Conservation (phyloP, 1,140 invertebrate genomes). For the Babylonia areolata region DNA sequence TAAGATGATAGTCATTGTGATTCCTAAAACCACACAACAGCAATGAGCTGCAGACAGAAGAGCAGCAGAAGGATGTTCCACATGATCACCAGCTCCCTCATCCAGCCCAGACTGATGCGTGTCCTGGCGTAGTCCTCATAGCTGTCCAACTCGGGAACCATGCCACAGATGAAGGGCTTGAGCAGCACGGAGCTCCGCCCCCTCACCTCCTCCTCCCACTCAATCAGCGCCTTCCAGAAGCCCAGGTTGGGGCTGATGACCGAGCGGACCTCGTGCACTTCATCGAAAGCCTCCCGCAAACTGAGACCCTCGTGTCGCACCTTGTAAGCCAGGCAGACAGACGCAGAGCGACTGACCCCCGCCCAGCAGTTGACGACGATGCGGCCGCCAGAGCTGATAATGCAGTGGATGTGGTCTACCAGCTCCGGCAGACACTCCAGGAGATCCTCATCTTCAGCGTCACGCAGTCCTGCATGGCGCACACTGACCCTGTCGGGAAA, state of each 20-base stretch:
- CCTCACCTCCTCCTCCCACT: conserved; percentile 83
- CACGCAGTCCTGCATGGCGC: conserved; percentile 80
- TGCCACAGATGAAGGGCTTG: conserved; percentile 57
- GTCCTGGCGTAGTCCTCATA: conserved; percentile 47
- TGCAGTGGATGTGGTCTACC: conserved; percentile 55
- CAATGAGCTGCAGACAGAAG: not conserved
- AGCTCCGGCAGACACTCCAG: conserved; percentile 82
- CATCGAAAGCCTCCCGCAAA: conserved; percentile 86
- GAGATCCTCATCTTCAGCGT: conserved; percentile 83
- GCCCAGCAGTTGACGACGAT: conserved; percentile 92
- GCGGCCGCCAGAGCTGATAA: conserved; percentile 78
- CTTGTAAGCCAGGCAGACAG: conserved; percentile 89
- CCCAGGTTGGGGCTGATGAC: conserved; percentile 91
- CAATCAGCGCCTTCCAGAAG: conserved; percentile 89
- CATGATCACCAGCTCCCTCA: conserved; percentile 42
- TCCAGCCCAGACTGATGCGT: conserved; percentile 48
- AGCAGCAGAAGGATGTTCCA: conserved; percentile 44
- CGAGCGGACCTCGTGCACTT: conserved; percentile 82
- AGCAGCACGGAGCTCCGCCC: conserved; percentile 60
- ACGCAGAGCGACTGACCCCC: conserved; percentile 89
- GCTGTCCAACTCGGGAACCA: conserved; percentile 52
- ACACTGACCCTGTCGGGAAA: conserved; percentile 55
- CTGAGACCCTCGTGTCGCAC: conserved; percentile 87
- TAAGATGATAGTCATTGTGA: too few relatives aligned
- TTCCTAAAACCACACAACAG: not conserved